These are phyloP conservation scores for Zophobas atratus DNA, from an alignment of 1,140 invertebrate species.

Conservation along the genomic window DNA sequence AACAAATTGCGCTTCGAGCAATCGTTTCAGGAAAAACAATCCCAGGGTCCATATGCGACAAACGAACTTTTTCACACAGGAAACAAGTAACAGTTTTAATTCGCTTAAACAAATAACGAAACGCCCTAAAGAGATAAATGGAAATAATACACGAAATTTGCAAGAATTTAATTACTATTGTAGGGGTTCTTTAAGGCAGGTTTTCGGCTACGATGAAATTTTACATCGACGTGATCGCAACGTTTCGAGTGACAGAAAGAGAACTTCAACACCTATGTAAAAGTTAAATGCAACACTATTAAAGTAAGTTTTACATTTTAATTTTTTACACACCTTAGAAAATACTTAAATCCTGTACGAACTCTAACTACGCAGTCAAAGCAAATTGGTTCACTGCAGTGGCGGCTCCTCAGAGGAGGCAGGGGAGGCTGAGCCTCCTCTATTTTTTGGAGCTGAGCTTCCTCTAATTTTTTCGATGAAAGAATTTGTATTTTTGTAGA, in stretches of 20 bases:
- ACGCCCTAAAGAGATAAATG: background rate
- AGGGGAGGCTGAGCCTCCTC: too few species aligned
- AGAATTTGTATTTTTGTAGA: too few species aligned
- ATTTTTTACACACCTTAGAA: constrained; percentile 9
- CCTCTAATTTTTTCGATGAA: too few species aligned
- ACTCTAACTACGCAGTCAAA: background rate
- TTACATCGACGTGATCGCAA: too few species aligned
- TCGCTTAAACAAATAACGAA: constrained; percentile 4
- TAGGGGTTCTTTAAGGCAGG: too few species aligned
- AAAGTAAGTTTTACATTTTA: background rate
- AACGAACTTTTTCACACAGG: constrained; percentile 28
- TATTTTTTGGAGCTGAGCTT: too few species aligned
- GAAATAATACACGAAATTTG: background rate
- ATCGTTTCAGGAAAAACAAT: constrained; percentile 38
- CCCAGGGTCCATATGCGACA: constrained; percentile 35
- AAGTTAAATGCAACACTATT: too few species aligned
- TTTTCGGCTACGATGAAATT: too few species aligned
- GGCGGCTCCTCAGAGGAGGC: too few species aligned
- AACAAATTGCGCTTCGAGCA: constrained; percentile 44
- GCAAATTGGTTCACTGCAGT: constrained; percentile 3
- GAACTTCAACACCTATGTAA: too few species aligned
- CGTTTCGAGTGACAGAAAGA: too few species aligned
- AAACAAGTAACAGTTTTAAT: background rate
- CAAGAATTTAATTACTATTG: background rate
- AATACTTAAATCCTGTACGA: constrained; percentile 2